Percentiles rank a stretch among this genome's conserved stretches.
Conservation (phyloP, 2,888 invertebrate species). For the Eupithecia exiguata region DNA sequence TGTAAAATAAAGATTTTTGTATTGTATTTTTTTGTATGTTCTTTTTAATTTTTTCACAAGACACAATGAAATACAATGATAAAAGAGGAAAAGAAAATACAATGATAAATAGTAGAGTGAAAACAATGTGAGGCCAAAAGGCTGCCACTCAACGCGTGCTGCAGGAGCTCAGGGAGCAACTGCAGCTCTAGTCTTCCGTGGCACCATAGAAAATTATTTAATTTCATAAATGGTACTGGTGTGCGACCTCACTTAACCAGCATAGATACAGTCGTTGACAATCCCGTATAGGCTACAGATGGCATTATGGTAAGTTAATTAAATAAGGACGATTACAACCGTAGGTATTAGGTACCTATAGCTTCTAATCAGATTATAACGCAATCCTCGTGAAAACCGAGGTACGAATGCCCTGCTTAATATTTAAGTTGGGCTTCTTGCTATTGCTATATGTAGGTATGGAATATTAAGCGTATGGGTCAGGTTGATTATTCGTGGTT, state of each 20-base stretch:
- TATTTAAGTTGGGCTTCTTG: conserved; percentile 11
- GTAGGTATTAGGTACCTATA: conserved; percentile 11
- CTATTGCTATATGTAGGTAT: conserved; percentile 1
- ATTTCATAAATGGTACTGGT: too few species aligned
- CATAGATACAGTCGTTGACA: conserved; percentile 8
- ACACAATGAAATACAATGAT: too few species aligned
- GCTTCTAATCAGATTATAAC: conserved; percentile 25
- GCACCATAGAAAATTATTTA: too few species aligned
- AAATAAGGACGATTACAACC: conserved; percentile 15
- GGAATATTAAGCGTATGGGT: neutral
- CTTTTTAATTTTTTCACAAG: too few species aligned
- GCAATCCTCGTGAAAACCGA: conserved; percentile 19
- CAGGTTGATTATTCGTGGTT: conserved; percentile 4
- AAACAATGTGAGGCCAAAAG: too few species aligned
- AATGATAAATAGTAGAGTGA: too few species aligned
- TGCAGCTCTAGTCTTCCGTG: too few species aligned
- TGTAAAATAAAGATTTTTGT: too few species aligned
- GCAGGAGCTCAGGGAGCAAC: too few species aligned
- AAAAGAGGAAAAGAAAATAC: too few species aligned
- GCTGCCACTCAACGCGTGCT: too few species aligned
- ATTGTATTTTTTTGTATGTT: too few species aligned
- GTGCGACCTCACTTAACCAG: neutral
- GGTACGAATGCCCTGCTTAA: conserved; percentile 19
- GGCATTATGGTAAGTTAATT: conserved; percentile 29
- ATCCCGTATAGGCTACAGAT: conserved; percentile 11